Percentiles rank a stretch among this genome's conserved stretches.
Conservation (phyloP, 2,113 vertebrate species). For the Tauraco erythrolophus region DNA sequence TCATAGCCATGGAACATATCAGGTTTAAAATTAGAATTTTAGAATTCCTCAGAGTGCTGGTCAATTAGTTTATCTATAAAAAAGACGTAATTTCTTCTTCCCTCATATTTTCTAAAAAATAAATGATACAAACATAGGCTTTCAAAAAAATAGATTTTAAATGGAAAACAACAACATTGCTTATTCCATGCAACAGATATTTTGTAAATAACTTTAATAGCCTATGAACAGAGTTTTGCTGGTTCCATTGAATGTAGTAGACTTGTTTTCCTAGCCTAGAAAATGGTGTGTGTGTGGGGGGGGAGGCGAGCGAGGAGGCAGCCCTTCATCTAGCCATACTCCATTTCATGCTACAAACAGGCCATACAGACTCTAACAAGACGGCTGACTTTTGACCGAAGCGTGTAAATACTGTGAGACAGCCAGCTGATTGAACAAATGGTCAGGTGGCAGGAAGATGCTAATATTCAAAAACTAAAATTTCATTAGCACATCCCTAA, state of each 20-base stretch:
- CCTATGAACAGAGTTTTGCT: background rate
- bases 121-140: background rate
- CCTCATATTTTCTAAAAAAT: background rate
- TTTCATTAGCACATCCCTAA: slow-evolving; percentile 5
- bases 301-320: background rate
- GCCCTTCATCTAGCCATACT: background rate
- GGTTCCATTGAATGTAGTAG: background rate
- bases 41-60: background rate
- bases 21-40: background rate
- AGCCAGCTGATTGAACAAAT: slow-evolving; percentile 1
- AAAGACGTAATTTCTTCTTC: background rate
- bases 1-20: background rate
- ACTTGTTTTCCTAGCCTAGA: background rate
- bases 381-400: background rate
- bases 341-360: background rate
- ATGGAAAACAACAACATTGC: background rate
- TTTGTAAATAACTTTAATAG: background rate
- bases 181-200: background rate
- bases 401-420: background rate
- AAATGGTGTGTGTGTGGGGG: background rate
- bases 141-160: background rate
- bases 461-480: background rate
- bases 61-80: background rate
- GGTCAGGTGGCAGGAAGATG: background rate
- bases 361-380: background rate